Percentiles rank a stretch among this genome's conserved stretches.
Conservation (phyloP, 1,140 invertebrate species). For the Zaprionus lachaisei region DNA sequence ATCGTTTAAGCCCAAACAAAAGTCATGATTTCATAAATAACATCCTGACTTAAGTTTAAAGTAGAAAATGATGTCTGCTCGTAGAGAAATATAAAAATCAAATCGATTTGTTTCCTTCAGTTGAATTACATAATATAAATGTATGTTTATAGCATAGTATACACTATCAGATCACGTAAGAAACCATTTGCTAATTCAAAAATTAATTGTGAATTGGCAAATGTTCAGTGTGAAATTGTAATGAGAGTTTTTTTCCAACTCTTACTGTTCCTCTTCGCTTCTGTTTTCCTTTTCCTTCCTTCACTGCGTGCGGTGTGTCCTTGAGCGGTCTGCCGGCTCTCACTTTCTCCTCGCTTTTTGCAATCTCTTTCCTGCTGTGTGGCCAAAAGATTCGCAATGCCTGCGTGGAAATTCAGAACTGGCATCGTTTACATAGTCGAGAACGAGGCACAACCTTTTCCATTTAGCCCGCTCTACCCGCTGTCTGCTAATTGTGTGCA, state of each 20-base stretch:
- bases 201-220: slow-evolving; percentile 9
- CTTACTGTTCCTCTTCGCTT: not conserved
- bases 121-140: too few relatives aligned
- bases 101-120: too few relatives aligned
- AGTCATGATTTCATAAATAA: too few relatives aligned
- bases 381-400: slow-evolving; percentile 55
- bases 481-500: slow-evolving; percentile 47
- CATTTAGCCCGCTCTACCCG: slow-evolving; percentile 13
- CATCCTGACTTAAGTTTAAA: too few relatives aligned
- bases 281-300: not conserved
- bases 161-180: not conserved
- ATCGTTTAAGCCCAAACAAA: too few relatives aligned
- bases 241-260: slow-evolving; percentile 48
- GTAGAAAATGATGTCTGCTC: too few relatives aligned
- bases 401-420: slow-evolving; percentile 44
- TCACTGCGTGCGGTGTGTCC: slow-evolving; percentile 42
- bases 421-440: slow-evolving; percentile 50
- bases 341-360: slow-evolving; percentile 2
- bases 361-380: slow-evolving; percentile 39
- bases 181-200: not conserved
- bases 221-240: slow-evolving; percentile 62
- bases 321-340: slow-evolving; percentile 36
- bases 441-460: not conserved
- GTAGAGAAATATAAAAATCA: too few relatives aligned
- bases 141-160: not conserved